phyloP scores from a whole-genome alignment of 2,797 vertebrate genomes.

The Macropus fuliginosus region DNA sequence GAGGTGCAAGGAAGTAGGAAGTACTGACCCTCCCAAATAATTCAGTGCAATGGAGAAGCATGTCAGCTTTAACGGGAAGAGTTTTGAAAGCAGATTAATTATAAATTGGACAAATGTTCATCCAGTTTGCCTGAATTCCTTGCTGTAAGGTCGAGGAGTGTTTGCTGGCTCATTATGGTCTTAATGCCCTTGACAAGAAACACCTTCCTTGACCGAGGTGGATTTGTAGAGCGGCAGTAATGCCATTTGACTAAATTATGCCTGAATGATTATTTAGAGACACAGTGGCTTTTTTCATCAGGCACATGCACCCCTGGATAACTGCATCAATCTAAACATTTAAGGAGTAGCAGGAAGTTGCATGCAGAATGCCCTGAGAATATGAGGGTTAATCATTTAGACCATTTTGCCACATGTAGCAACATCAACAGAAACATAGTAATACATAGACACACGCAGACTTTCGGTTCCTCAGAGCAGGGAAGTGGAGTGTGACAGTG shows the following conservation, averaged over 20 bases:
- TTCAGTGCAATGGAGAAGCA: constrained; percentile 52
- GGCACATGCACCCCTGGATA: constrained; percentile 47
- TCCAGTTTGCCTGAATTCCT: constrained; percentile 57
- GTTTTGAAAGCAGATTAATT: constrained; percentile 69
- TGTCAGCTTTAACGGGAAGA: constrained; percentile 61
- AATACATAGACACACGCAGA: constrained; percentile 83
- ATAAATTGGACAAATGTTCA: constrained; percentile 55
- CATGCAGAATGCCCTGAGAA: constrained; percentile 83
- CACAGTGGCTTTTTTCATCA: constrained; percentile 56
- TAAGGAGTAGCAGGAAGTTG: constrained; percentile 78
- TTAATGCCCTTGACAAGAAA: constrained; percentile 55
- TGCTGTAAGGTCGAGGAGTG: constrained; percentile 38
- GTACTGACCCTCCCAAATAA: constrained; percentile 32
- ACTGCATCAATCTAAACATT: constrained; percentile 74
- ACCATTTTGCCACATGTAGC: constrained; percentile 88
- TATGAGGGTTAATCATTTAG: constrained; percentile 84
- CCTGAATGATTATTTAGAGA: constrained; percentile 71
- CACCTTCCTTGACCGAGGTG: constrained; percentile 71
- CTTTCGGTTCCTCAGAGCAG: constrained; percentile 88
- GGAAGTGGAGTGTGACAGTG: constrained; percentile 79
- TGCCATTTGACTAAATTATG: constrained; percentile 53
- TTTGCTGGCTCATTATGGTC: constrained; percentile 14
- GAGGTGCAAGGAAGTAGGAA: constrained; percentile 69
- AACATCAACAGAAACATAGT: constrained; percentile 86
- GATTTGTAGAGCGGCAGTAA: background rate